phyloP scores from a whole-genome alignment of 2,888 invertebrate species.

The Pollenia amentaria region DNA sequence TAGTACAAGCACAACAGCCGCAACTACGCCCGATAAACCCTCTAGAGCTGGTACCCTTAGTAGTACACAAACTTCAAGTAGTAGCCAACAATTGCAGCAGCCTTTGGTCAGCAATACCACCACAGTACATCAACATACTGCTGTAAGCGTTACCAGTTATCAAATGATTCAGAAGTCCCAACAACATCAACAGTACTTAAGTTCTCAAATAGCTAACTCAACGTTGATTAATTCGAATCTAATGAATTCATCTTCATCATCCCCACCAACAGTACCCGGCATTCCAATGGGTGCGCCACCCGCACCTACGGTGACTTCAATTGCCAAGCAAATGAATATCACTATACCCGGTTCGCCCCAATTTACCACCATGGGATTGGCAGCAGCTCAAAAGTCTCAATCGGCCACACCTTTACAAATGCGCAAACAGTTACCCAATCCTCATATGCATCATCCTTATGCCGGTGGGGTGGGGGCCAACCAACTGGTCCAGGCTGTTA shows the following conservation, averaged over 20 bases:
- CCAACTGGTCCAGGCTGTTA: conserved; percentile 82
- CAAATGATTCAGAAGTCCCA: conserved; percentile 76
- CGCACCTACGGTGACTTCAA: conserved; percentile 82
- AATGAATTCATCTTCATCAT: conserved; percentile 75
- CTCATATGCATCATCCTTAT: conserved; percentile 83
- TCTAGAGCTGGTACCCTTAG: conserved; percentile 76
- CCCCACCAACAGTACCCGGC: conserved; percentile 77
- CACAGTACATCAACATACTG: conserved; percentile 67
- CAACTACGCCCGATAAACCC: conserved; percentile 80
- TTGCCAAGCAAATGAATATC: conserved; percentile 83
- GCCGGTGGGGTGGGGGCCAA: conserved; percentile 74
- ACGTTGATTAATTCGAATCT: conserved; percentile 81
- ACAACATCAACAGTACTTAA: conserved; percentile 80
- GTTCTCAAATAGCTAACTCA: conserved; percentile 80
- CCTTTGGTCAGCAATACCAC: conserved; percentile 50
- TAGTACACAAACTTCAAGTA: conserved; percentile 33
- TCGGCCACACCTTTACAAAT: conserved; percentile 82
- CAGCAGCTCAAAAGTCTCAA: conserved; percentile 77
- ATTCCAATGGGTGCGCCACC: conserved; percentile 80
- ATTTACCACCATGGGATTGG: conserved; percentile 82
- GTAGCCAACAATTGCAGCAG: conserved; percentile 48
- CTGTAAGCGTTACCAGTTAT: conserved; percentile 73
- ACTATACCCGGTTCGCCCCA: conserved; percentile 79
- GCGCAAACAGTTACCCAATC: conserved; percentile 84
- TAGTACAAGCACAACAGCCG: conserved; percentile 76